Percentiles rank a stretch among this genome's conserved stretches.
Conservation (phyloP, 2,113 vertebrate species). For the Crotophaga sulcirostris region DNA sequence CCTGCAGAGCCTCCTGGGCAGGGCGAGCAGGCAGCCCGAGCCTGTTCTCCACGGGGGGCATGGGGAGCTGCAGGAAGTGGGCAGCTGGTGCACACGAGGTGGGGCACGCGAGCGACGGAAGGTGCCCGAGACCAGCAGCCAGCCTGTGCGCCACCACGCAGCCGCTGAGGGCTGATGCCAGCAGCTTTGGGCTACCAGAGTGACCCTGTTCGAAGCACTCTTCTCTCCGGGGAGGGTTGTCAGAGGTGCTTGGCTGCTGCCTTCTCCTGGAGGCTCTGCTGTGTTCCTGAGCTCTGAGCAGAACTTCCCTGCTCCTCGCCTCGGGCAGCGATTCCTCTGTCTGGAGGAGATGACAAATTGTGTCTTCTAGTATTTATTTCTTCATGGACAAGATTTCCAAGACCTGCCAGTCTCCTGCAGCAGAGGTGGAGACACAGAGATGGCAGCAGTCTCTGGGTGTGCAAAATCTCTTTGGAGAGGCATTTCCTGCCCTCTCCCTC, state of each 20-base stretch:
- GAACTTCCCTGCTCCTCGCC: not conserved
- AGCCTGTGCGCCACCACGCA: accelerated
- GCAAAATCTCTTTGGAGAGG: not conserved
- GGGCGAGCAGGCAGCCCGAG: not conserved
- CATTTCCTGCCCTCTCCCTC: not conserved
- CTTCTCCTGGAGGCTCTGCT: not conserved
- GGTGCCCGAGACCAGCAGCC: not conserved
- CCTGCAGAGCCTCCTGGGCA: accelerated
- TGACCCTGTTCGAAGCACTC: not conserved
- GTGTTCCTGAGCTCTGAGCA: not conserved
- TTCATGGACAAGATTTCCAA: not conserved
- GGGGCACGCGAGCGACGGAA: accelerated
- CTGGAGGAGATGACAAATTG: not conserved
- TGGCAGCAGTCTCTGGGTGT: not conserved
- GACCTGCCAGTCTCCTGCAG: not conserved
- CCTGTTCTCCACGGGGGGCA: not conserved
- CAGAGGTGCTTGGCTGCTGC: not conserved
- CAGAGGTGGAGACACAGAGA: not conserved
- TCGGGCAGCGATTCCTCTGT: not conserved
- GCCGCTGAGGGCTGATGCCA: not conserved
- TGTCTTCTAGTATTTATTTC: not conserved
- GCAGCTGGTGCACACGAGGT: accelerated
- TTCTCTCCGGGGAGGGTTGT: not conserved
- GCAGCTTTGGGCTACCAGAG: accelerated
- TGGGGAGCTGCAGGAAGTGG: not conserved